A percentile compares a stretch with the other conserved stretches of the same genome.
phyloP scores from a whole-genome alignment of 37 sponge, comb jelly and placozoan genomes.

The Bolinopsis microptera region DNA sequence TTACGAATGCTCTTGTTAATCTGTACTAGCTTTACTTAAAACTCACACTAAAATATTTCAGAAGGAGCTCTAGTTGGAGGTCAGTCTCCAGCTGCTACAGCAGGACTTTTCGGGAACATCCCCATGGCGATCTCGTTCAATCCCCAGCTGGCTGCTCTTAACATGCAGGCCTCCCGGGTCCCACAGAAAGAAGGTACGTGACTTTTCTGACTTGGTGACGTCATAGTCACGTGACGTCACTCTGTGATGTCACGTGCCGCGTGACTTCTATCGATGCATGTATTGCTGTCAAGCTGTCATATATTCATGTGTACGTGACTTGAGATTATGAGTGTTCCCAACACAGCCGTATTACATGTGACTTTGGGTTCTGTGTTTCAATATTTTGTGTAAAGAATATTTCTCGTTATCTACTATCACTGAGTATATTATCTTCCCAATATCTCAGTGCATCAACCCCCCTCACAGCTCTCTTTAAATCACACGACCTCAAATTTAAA shows the following conservation, averaged over 20 bases:
- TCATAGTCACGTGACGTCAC: not conserved
- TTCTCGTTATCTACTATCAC: conserved; percentile 44
- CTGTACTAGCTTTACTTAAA: not conserved
- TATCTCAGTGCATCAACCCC: not conserved
- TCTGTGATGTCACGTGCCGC: not conserved
- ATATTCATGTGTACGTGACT: conserved; percentile 66
- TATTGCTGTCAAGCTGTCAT: conserved; percentile 50
- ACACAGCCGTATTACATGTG: not conserved
- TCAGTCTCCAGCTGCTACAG: not conserved
- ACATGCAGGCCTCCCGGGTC: conserved; percentile 28
- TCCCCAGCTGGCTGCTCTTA: conserved; percentile 31
- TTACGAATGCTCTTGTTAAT: no score
- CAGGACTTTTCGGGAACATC: conserved; percentile 44
- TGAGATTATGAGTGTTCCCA: conserved; percentile 34
- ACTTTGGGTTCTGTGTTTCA: conserved; percentile 50
- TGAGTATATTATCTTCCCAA: not conserved
- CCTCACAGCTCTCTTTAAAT: not conserved
- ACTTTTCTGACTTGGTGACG: not conserved
- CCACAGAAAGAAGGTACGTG: conserved; percentile 62
- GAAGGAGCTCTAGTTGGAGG: conserved; percentile 32
- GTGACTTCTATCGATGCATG: not conserved
- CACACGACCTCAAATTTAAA: not conserved
- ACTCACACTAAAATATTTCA: not conserved
- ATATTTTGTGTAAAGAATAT: conserved; percentile 55
- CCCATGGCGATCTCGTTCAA: conserved; percentile 40